A percentile compares a stretch with the other conserved stretches of the same genome.
Evolutionary conservation across 2,113 vertebrate genomes (phyloP).

Genomic region (Variabilichromis moorii): DNA sequence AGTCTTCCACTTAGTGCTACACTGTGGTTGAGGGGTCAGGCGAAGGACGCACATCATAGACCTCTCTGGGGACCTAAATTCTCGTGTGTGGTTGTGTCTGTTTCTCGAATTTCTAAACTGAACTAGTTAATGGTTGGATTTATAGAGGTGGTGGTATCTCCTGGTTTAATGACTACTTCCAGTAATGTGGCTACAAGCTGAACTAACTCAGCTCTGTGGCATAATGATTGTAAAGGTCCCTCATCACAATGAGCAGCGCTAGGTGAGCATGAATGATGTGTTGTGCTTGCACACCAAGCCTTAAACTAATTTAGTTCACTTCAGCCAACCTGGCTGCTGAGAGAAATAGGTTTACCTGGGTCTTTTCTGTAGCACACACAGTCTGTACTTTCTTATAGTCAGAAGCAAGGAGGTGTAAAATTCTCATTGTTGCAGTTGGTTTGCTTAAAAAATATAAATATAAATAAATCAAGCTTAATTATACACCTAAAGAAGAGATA

Average conservation of each 20-base stretch:
- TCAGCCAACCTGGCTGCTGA: background rate
- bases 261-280: background rate
- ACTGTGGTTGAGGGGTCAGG: background rate
- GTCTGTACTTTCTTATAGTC: background rate
- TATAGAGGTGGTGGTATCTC: background rate
- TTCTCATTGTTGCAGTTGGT: background rate
- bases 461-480: background rate
- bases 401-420: background rate
- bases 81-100: background rate
- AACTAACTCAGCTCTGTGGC: background rate
- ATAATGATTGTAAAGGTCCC: background rate
- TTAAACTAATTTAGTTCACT: background rate
- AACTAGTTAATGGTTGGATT: background rate
- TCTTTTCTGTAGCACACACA: background rate
- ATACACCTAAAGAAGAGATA: background rate
- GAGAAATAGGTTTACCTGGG: background rate
- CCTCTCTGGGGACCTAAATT: background rate
- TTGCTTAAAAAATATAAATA: background rate
- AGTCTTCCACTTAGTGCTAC: background rate
- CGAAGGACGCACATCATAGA: background rate
- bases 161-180: background rate
- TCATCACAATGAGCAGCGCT: background rate
- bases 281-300: background rate
- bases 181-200: background rate
- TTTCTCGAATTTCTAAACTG: background rate